phyloP scores from a whole-genome alignment of 2,888 invertebrate genomes.

The Sarcophaga variegata region DNA sequence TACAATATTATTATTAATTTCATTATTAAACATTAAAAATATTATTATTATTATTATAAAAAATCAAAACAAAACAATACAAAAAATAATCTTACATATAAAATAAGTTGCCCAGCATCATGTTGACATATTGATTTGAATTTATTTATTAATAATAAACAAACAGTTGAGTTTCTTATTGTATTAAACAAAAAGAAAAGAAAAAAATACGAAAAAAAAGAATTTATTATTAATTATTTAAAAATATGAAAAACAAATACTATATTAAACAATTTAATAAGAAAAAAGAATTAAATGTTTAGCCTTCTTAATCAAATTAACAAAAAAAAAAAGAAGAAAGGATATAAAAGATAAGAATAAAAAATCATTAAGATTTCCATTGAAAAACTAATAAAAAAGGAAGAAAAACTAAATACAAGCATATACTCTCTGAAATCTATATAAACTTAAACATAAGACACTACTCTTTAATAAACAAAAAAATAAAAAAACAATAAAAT shows the following conservation, averaged over 20 bases:
- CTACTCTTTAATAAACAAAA: slow-evolving; percentile 25
- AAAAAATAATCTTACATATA: slow-evolving; percentile 64
- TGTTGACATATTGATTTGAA: slow-evolving; percentile 59
- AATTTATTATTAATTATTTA: slow-evolving; percentile 66
- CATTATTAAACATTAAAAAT: not conserved
- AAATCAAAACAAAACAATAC: not conserved
- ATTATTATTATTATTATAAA: not conserved
- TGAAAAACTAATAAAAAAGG: slow-evolving; percentile 28
- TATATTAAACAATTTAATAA: slow-evolving; percentile 16
- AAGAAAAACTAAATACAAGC: slow-evolving; percentile 37
- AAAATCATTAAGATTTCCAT: not conserved
- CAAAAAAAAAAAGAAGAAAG: slow-evolving; percentile 45
- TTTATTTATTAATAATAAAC: slow-evolving; percentile 16
- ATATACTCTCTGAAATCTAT: slow-evolving; percentile 65
- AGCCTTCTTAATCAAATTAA: slow-evolving; percentile 71
- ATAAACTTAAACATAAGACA: slow-evolving; percentile 52
- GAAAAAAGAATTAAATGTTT: slow-evolving; percentile 62
- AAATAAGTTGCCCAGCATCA: slow-evolving; percentile 68
- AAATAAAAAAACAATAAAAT: slow-evolving; percentile 19
- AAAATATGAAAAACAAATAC: slow-evolving; percentile 22
- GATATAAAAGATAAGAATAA: not conserved
- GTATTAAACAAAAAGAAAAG: not conserved
- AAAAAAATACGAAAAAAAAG: slow-evolving; percentile 29
- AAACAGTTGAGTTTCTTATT: slow-evolving; percentile 62
- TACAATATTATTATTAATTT: slow-evolving; percentile 20